Evolutionary conservation across 2,797 vertebrate species (phyloP), one percentile per base, ranked within the genome.

Genomic region (Hozukius guyotensis): DNA sequence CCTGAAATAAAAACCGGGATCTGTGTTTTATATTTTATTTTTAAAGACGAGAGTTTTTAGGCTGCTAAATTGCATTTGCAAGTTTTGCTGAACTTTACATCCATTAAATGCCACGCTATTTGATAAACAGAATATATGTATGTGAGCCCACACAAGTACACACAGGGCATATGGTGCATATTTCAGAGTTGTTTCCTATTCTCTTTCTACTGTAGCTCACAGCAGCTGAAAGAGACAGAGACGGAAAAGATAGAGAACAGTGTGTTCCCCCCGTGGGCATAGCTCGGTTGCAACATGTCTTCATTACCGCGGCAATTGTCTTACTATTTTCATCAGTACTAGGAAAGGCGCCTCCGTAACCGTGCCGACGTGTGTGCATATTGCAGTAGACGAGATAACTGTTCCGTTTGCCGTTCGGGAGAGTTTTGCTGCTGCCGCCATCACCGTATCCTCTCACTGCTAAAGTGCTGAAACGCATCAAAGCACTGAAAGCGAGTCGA

Each of bases 131-230:
- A 90, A 91, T 86, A 85, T 73, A 88, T 84, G 79, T 71, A 87
- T 73, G 53, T 82, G 70, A 77, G 53, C 72, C 38, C 63, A 42
- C 18, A 31, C n/a, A 53, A 8, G 52, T 36, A 70, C 38, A 52
- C 78, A 85, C 65, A 52, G 71, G 73, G 85, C 92, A 92, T 93
- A 90, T 92, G 90, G 90, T 72, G 70, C 81, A 78, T 87, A 86
- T 92, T 88, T 91, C 83, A 78, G 68, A 85, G 89, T 84, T 80
- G 87, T 93, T 94, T 92, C 87, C 85, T 86, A 94, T 93, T 93
- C 88, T 93, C 88, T 91, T 94, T 93, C 78, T 93, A 93, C 88
- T 79, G 61, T 86, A 85, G 86, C 86, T 88, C 86, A 84, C 84
- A 89, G 86, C 91, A 80, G 88, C 89, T 90, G 86, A 93, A 88